These are phyloP conservation scores for Xestia sexstrigata DNA, from an alignment of 2,888 invertebrate genomes.

Conservation along the genomic window DNA sequence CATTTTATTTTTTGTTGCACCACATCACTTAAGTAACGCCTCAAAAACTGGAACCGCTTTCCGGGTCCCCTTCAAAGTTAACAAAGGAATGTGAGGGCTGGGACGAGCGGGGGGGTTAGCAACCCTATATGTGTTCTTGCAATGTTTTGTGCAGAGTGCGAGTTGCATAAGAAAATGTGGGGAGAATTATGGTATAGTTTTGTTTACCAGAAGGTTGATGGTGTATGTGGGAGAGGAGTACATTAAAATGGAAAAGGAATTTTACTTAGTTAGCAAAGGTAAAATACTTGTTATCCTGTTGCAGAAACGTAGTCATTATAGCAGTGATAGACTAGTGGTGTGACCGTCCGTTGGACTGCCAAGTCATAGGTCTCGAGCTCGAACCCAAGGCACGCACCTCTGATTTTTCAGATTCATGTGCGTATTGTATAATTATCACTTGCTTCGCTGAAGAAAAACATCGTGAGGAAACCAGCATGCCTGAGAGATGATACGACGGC, in stretches of 20 bases:
- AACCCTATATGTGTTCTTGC: constrained; percentile 25
- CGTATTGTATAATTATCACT: no score
- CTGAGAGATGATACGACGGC: no score
- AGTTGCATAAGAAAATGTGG: constrained; percentile 35
- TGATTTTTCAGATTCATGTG: no score
- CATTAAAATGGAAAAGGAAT: background rate
- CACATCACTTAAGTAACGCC: constrained; percentile 45
- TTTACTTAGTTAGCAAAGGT: background rate
- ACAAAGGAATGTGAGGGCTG: constrained; percentile 54
- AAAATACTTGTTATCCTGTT: background rate
- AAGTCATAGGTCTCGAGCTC: no score
- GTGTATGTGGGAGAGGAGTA: background rate
- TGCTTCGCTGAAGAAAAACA: no score
- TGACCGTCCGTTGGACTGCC: no score
- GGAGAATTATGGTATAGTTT: background rate
- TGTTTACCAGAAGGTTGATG: background rate
- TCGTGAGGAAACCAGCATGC: no score
- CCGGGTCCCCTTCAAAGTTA: constrained; percentile 40
- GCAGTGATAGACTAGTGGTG: no score
- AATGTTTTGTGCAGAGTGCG: constrained; percentile 27
- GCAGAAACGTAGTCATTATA: no score
- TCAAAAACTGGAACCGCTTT: constrained; percentile 54
- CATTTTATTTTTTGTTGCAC: constrained; percentile 43
- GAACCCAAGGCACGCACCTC: no score
- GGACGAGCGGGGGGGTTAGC: constrained; percentile 13